A percentile compares a stretch with the other conserved stretches of the same genome.
These are phyloP conservation scores for Eurystomus gularis DNA, from an alignment of 2,113 vertebrate genomes.

Conservation along the genomic window DNA sequence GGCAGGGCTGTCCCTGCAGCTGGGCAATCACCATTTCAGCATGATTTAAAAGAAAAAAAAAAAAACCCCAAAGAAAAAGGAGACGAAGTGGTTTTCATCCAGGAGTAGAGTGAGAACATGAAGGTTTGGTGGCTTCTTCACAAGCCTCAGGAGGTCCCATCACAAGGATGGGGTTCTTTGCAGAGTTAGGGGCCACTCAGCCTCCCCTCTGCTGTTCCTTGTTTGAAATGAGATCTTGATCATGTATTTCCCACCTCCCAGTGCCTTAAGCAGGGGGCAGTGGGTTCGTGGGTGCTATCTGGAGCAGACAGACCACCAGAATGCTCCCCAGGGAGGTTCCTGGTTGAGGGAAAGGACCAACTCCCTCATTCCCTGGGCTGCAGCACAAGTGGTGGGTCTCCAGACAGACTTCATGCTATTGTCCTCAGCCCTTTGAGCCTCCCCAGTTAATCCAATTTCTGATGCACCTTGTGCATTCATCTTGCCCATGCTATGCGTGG, in stretches of 20 bases:
- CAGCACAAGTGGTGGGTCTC: not conserved
- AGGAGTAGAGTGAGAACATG: not conserved
- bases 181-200: not conserved
- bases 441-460: fast-evolving
- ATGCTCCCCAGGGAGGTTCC: not conserved
- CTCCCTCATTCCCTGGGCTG: not conserved
- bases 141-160: not conserved
- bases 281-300: not conserved
- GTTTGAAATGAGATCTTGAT: not conserved
- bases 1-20: not conserved
- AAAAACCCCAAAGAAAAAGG: too few species aligned
- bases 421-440: not conserved
- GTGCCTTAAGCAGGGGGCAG: not conserved
- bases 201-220: not conserved
- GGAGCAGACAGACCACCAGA: not conserved
- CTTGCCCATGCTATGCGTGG: fast-evolving
- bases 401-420: fast-evolving
- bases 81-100: not conserved
- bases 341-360: not conserved
- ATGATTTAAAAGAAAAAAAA: fast-evolving
- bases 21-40: not conserved
- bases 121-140: not conserved
- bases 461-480: not conserved
- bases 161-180: not conserved
- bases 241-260: fast-evolving